Evolutionary conservation across 1,140 invertebrate genomes (phyloP), one percentile per base, ranked within the genome.

Genomic region (Drosophila persimilis): DNA sequence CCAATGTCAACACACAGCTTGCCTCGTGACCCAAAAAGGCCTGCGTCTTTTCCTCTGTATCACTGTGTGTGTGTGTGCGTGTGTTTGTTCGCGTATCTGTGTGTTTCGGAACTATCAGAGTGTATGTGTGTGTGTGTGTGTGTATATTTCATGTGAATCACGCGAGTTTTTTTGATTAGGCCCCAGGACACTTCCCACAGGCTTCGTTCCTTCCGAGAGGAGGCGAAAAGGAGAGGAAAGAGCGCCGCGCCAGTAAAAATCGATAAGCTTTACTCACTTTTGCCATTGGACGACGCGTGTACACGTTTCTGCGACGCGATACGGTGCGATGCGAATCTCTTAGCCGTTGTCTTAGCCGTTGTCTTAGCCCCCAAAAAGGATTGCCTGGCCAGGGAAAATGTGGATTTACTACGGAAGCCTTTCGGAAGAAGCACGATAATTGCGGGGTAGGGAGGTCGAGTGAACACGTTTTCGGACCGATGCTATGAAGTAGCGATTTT

Each of bases 1-100:
- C 83, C 35, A 88, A 88, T 88, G 83, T 88, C 83, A 88, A 89
- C 84, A 88, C 67, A 67, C 72, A 73, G 83, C 57, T 45, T 51
- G 57, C 48, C 63, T 77, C 83, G 83, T 88, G 83, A 88, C 83
- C 83, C 83, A 88, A 88, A 88, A 80, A 81, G 57, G 70, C 67
- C 60, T 60, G 35, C 31, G 47, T 43, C 51, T 51, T 31, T 70
- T 46, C 46, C 46, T 54, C 39, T 31, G 24, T 20, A 20, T 60
- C 7, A 44, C 4, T 45, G 31, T 39, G 31, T 52, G 29, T 52
- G 29, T 64, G 35, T 59, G 9, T 52, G 24, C 41, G 48, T 55
- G 52, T 39, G 57, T 48, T 39, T 39, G 29, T 46, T 35, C 52
- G 53, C 39, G 52, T 48, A 54, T 31, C 29, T 31, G 8, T 31